Base-by-base conservation (phyloP, 2,113 vertebrate species). In the Neogale vison region DNA sequence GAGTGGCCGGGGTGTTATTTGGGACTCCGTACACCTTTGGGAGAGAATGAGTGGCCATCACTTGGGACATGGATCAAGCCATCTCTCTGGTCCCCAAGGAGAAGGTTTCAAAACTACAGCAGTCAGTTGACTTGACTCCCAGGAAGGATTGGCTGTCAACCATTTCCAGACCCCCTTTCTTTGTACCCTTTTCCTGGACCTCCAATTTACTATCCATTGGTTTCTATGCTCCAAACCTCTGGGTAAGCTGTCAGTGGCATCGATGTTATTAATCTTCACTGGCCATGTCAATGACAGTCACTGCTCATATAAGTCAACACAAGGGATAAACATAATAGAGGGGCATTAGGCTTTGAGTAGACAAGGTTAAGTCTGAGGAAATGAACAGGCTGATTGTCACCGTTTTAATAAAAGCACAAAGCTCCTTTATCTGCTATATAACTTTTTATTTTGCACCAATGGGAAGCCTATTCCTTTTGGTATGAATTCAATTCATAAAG, bases 341-440 rank as follows among this genome's bases (percentile, higher is more conserved):
- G 39, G 26, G 87, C n/a, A 87, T 94, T 93, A 93, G 83, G 79
- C 76, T 39, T 85, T 15, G 97, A 90, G 92, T 34, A 97, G 81
- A 96, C 52, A 3, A 0, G 85, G 11, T 50, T 50, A 96, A 98
- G 87, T 92, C 82, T 88, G 90, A 42, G 47, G 95, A 98, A 98
- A 98, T 88, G 82, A 98, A 96, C n/a, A 96, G 89, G 88, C 52
- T 96, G 88, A 96, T 82, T 96, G 92, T 67, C 63, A 86, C 88
- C 71, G 36, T 95, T 97, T 98, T 97, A 97, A 99, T 97, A 98
- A 98, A 98, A 95, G 93, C 92, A 96, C 85, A 96, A 96, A 96
- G 81, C 98, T 98, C 93, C 82, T 96, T 95, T 94, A 97, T 95
- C 90, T 98, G 59, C 93, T 87, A 91, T 90, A 94, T 93, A 96